Evolutionary conservation across 2,113 vertebrate species (phyloP).

Genomic region (Stigmatopora nigra): DNA sequence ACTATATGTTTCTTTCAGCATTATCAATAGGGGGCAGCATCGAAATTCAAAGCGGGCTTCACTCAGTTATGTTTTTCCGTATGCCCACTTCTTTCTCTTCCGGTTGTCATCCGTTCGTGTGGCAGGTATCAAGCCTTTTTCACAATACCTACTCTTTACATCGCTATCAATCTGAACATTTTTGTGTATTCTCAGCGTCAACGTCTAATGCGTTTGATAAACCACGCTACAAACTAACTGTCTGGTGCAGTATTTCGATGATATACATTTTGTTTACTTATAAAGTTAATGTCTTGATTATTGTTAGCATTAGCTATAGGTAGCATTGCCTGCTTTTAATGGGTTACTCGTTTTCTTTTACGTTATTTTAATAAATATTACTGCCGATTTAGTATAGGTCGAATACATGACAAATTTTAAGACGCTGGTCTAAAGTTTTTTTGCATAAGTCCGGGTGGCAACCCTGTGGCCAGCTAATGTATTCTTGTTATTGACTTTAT

Average conservation of each 20-base stretch:
- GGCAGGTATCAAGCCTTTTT: slow-evolving; percentile 52
- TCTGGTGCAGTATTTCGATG: not conserved
- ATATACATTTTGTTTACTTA: not conserved
- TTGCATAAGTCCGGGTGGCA: not conserved
- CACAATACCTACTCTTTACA: slow-evolving; percentile 6
- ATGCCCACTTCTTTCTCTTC: slow-evolving; percentile 54
- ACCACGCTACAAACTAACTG: not conserved
- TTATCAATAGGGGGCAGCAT: slow-evolving; percentile 22
- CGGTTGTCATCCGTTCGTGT: slow-evolving; percentile 63
- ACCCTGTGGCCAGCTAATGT: not conserved
- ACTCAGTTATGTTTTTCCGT: slow-evolving; percentile 19
- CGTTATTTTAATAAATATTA: not conserved
- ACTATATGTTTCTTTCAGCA: not conserved
- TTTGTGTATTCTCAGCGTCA: not conserved
- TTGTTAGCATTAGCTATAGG: slow-evolving; percentile 12
- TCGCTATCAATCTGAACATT: slow-evolving; percentile 52
- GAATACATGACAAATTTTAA: not conserved
- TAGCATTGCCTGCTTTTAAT: not conserved
- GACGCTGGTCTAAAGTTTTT: not conserved
- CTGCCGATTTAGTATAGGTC: not conserved
- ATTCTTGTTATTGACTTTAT: not conserved
- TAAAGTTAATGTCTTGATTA: not conserved
- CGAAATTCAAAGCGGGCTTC: accelerated
- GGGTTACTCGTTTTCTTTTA: not conserved
- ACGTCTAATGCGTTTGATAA: not conserved